A percentile compares a stretch with the other conserved stretches of the same genome.
phyloP scores from a whole-genome alignment of 2,113 vertebrate species.

The Telmatochromis sp. region DNA sequence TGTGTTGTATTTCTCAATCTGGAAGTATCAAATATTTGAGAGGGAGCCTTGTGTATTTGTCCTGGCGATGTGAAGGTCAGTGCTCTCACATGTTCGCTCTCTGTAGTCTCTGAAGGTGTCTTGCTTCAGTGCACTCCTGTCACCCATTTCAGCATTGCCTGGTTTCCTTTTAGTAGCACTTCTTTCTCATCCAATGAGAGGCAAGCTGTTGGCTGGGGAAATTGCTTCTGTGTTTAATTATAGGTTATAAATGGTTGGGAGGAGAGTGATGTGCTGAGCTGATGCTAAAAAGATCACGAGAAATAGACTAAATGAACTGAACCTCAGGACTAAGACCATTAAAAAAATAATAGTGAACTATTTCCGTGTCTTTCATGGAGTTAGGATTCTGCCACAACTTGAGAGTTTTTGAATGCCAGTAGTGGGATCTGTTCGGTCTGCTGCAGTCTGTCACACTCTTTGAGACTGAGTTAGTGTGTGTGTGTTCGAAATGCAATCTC shows the following conservation, averaged over 20 bases:
- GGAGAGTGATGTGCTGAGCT: slow-evolving; percentile 8
- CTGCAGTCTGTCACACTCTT: slow-evolving; percentile 11
- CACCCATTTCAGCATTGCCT: slow-evolving; percentile 39
- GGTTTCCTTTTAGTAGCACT: slow-evolving; percentile 38
- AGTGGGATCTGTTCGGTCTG: background rate
- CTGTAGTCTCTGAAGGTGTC: slow-evolving; percentile 17
- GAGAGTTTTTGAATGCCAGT: slow-evolving; percentile 5
- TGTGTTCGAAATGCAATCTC: slow-evolving; percentile 55
- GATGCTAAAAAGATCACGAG: slow-evolving; percentile 45
- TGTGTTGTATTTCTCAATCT: slow-evolving; percentile 6
- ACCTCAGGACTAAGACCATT: background rate
- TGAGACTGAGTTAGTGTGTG: slow-evolving; percentile 15
- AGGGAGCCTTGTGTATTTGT: background rate
- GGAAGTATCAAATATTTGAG: slow-evolving; percentile 22
- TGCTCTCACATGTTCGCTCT: slow-evolving; percentile 19
- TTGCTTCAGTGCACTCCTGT: slow-evolving; percentile 38
- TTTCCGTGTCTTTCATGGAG: background rate
- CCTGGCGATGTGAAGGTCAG: slow-evolving; percentile 47
- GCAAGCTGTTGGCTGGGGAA: slow-evolving; percentile 44
- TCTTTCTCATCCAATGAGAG: slow-evolving; percentile 41
- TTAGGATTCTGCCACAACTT: background rate
- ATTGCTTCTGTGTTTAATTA: slow-evolving; percentile 63
- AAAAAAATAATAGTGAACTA: background rate
- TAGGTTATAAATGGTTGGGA: slow-evolving; percentile 45
- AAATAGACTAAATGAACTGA: slow-evolving; percentile 12